These are phyloP conservation scores for Heterotis niloticus DNA, from an alignment of 2,113 vertebrate genomes.

Conservation along the genomic window DNA sequence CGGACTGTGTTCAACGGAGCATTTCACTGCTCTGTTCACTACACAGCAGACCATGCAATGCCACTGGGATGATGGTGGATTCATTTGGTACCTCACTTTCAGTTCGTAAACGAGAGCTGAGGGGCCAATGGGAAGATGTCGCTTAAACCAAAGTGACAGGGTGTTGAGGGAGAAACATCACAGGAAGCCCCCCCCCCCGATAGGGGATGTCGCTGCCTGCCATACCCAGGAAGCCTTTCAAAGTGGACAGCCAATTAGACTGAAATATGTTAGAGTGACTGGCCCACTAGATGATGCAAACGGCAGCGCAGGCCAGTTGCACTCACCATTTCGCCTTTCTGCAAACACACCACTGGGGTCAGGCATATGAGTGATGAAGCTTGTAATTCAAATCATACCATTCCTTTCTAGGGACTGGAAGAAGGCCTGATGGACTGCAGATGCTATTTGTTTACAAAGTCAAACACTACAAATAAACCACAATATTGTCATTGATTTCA, in stretches of 20 bases:
- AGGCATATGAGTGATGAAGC: constrained; percentile 37
- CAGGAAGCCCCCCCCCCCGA: constrained; percentile 33
- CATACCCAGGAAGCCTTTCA: constrained; percentile 38
- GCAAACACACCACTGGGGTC: constrained; percentile 38
- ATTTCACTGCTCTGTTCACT: too few species aligned
- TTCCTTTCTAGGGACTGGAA: background rate
- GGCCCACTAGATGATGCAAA: constrained; percentile 43
- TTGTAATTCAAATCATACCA: constrained; percentile 29
- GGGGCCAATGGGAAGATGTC: background rate
- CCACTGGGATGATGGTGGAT: too few species aligned
- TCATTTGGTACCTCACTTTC: too few species aligned
- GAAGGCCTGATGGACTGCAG: background rate
- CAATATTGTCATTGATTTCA: constrained; percentile 2
- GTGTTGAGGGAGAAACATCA: constrained; percentile 38
- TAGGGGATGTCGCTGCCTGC: constrained; percentile 29
- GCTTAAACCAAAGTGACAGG: constrained; percentile 47
- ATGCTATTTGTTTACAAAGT: background rate
- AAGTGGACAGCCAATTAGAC: constrained; percentile 42
- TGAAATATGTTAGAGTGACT: constrained; percentile 29
- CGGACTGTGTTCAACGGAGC: background rate
- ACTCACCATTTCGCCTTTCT: constrained; percentile 42
- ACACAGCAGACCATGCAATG: too few species aligned
- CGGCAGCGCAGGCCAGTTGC: constrained; percentile 46
- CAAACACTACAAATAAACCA: constrained; percentile 10
- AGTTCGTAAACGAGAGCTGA: background rate